Base-by-base conservation (phyloP, 2,888 invertebrate species). In the Acrobasis repandana region DNA sequence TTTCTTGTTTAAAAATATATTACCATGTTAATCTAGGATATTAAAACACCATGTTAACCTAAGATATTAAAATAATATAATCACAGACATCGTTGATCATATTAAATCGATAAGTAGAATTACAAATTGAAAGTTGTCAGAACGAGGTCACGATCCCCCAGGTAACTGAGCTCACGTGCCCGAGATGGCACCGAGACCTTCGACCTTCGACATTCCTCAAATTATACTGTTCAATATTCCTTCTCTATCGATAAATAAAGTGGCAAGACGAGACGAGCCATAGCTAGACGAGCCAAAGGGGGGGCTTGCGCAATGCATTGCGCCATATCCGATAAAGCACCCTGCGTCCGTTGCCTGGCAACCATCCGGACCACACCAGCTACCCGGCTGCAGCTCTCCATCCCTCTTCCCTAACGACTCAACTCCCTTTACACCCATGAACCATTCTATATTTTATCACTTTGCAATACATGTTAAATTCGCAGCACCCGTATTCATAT, bases 301-400 rank as follows among this genome's bases (percentile, higher is more conserved):
- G 18, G 14, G 48, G 18, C 36, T 49, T 58, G 50, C 58, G 36
- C 50, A 18, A 15, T 58, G 58, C 36, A 51, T 36, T 58, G 43
- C 38, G 50, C 18, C 18, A 48, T 58, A 58, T 11, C 50, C 20
- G 38, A 50, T 20, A n/a, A 14, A 58, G 36, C 49, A 38, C 54
- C 61, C 56, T 62, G 64, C 62, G 65, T 60, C 16, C 58, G 71
- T 73, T 67, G 72, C 73, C 64, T 54, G 63, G 74, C 73, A 74
- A 75, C 75, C 65, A 58, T 61, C 68, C 68, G 69, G 69, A 64
- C 65, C 64, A 60, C 66, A 62, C 64, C 65, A 49, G 59, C 62
- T 51, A 36, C 63, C 61, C 56, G 60, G 59, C 65, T 67, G 66
- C 69, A 67, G 61, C 61, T 52, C 36, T 58, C 56, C n/a, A 51